phyloP scores from a whole-genome alignment of 1,140 invertebrate genomes.

The Micrasema longulum region DNA sequence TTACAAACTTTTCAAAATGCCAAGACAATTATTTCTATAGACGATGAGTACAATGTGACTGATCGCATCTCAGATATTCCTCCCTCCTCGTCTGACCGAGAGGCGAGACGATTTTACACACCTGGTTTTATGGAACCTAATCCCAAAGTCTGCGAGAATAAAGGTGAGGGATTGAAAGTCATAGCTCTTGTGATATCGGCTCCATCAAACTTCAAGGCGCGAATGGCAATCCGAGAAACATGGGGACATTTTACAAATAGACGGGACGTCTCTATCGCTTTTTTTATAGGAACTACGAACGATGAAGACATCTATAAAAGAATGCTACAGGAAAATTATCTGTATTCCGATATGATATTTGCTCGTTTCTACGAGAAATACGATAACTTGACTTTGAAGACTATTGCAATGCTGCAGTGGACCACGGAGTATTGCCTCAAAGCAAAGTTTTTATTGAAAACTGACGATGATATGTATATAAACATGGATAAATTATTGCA shows the following conservation, averaged over 20 bases:
- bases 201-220: conserved; percentile 73
- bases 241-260: conserved; percentile 81
- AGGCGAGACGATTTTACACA: conserved; percentile 1
- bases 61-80: not conserved
- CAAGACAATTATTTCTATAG: not conserved
- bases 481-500: conserved; percentile 80
- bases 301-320: conserved; percentile 59
- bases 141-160: not conserved
- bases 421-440: conserved; percentile 80
- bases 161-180: conserved; percentile 8
- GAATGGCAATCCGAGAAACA: conserved; percentile 80
- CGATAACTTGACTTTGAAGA: conserved; percentile 88
- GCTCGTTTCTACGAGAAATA: conserved; percentile 87
- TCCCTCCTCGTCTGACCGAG: not conserved
- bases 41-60: not conserved
- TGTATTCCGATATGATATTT: conserved; percentile 72
- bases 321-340: conserved; percentile 70
- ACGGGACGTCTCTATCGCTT: conserved; percentile 76
- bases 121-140: not conserved
- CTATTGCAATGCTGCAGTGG: conserved; percentile 87
- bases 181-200: conserved; percentile 79
- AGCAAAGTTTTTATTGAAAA: conserved; percentile 83
- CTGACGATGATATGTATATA: conserved; percentile 93
- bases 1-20: not conserved
- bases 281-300: conserved; percentile 73